Percentiles rank a stretch among this genome's conserved stretches.
phyloP scores from a whole-genome alignment of 2,888 invertebrate genomes.

The Noctua janthe region DNA sequence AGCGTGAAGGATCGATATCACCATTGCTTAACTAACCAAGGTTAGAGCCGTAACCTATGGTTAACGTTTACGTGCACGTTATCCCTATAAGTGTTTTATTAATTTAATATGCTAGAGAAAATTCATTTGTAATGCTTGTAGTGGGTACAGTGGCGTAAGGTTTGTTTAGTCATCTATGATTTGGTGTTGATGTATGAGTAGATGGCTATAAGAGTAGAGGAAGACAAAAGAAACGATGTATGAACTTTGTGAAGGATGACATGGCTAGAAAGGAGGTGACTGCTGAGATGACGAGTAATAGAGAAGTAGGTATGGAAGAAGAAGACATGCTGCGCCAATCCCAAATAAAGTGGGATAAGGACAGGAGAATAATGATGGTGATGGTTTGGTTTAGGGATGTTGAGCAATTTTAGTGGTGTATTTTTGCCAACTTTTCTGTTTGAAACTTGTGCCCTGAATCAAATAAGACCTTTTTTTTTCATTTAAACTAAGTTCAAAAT shows the following conservation, averaged over 20 bases:
- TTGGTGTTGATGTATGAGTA: background rate
- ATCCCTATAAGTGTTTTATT: slow-evolving; percentile 19
- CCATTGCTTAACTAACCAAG: slow-evolving; percentile 16
- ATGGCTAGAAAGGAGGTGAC: background rate
- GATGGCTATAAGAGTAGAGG: background rate
- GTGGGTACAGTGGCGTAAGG: background rate
- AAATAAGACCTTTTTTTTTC: background rate
- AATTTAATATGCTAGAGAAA: slow-evolving; percentile 6
- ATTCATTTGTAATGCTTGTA: slow-evolving; percentile 26
- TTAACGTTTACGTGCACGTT: background rate
- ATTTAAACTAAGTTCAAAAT: background rate
- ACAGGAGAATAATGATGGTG: no score
- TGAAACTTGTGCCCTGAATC: background rate
- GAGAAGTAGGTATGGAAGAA: background rate
- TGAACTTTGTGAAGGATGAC: background rate
- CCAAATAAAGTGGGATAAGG: no score
- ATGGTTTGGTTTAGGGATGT: background rate
- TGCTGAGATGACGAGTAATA: background rate
- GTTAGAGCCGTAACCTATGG: slow-evolving; percentile 20
- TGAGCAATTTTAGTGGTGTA: background rate
- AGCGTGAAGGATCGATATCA: slow-evolving; percentile 50
- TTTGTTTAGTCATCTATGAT: background rate
- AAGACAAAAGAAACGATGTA: background rate
- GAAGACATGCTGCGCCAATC: no score
- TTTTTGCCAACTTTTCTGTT: background rate